These are phyloP conservation scores for Sciaenops ocellatus DNA, from an alignment of 2,797 vertebrate genomes.

Conservation along the genomic window DNA sequence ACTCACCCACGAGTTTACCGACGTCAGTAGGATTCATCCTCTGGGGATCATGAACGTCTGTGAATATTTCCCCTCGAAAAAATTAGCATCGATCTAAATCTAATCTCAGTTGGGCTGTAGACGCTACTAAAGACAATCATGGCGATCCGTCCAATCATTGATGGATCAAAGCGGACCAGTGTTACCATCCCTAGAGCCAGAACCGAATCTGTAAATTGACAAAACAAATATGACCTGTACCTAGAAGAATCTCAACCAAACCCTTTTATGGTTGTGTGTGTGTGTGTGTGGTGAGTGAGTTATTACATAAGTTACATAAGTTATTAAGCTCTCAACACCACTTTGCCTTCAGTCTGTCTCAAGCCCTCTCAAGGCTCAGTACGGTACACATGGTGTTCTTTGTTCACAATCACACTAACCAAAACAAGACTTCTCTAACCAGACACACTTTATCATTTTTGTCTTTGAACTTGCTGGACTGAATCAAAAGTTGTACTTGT, in stretches of 20 bases:
- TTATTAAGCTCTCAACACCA: not conserved
- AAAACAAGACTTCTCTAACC: constrained; percentile 13
- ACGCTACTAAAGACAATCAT: not conserved
- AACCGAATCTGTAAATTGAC: not conserved
- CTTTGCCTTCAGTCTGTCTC: constrained; percentile 5
- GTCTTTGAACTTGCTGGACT: not conserved
- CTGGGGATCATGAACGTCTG: constrained; percentile 1
- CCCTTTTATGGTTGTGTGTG: not conserved
- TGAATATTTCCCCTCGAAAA: not conserved
- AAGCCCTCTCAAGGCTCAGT: not conserved
- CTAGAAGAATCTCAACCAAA: constrained; percentile 5
- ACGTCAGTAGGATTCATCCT: not conserved
- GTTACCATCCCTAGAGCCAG: not conserved
- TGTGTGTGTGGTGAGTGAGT: not conserved
- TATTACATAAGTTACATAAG: not conserved
- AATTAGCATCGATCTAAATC: too few relatives aligned
- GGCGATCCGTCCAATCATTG: not conserved
- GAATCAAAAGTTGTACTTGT: constrained; percentile 4
- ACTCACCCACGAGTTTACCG: not conserved
- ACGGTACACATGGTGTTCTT: constrained; percentile 22
- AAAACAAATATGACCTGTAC: not conserved
- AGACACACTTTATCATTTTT: constrained; percentile 10
- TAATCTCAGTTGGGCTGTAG: too few relatives aligned
- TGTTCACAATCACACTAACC: not conserved
- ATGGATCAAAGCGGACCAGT: not conserved